A percentile compares a stretch with the other conserved stretches of the same genome.
Evolutionary conservation across 2,113 vertebrate species (phyloP).

Genomic region (Dicerorhinus sumatrensis): DNA sequence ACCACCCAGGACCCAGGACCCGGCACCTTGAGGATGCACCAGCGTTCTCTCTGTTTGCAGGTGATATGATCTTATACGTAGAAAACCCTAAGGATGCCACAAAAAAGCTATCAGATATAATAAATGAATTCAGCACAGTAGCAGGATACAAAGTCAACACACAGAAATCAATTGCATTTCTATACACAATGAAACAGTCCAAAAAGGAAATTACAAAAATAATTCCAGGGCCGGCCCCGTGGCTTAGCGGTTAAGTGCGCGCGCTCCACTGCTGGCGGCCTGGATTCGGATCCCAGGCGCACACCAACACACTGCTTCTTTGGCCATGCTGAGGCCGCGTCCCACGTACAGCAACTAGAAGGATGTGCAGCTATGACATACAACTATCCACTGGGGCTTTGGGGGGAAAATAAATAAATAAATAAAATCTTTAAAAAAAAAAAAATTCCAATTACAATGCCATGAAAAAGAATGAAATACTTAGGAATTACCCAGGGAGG

Average conservation of each 20-base stretch:
- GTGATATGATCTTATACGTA: accelerated
- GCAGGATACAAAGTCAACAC: accelerated
- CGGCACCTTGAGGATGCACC: background rate
- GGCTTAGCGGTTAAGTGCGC: too few relatives aligned
- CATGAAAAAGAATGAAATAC: background rate
- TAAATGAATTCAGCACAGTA: accelerated
- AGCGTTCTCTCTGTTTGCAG: accelerated
- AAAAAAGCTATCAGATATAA: accelerated
- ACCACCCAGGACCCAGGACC: too few relatives aligned
- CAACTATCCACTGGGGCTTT: too few relatives aligned
- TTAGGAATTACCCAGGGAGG: background rate
- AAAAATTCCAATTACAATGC: accelerated
- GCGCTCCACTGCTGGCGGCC: too few relatives aligned
- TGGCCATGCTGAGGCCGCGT: too few relatives aligned
- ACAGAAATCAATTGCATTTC: background rate
- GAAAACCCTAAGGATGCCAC: background rate
- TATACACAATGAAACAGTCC: accelerated
- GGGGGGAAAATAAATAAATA: too few relatives aligned
- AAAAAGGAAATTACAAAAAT: background rate
- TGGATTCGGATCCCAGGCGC: too few relatives aligned
- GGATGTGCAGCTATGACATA: too few relatives aligned
- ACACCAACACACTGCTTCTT: too few relatives aligned
- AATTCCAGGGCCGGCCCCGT: too few relatives aligned
- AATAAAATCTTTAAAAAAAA: too few relatives aligned
- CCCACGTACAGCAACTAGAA: too few relatives aligned